Base-by-base conservation (phyloP, 2,888 invertebrate genomes). In the Allygus modestus region DNA sequence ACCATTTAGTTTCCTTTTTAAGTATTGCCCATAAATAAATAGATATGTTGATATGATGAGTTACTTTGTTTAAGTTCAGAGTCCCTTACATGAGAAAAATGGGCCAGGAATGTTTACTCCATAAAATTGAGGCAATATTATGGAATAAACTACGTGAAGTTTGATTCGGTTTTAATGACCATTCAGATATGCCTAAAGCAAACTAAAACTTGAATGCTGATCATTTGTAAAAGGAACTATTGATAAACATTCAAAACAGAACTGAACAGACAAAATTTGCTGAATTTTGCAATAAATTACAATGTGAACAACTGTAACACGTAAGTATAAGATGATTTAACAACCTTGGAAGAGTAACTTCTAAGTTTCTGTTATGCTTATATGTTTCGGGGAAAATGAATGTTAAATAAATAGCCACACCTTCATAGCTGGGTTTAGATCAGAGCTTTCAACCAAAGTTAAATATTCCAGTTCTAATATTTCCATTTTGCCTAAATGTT, bases 401-500 rank as follows among this genome's bases (percentile, higher is more conserved):
- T 37, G 37, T 37, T 7, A 46, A 46, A 46, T 17, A 46, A 12
- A 46, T 15, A 46, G 46, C 31, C 31, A 15, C 31, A 71, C n/a
- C 41, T 71, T 11, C 41, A 41, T 41, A 41, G 23, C n/a, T 37
- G 20, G 31, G 5, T 71, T 41, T n/a, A 37, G 37, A 1, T 69
- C 33, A 69, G 7, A 41, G 71, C 0, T 37, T 71, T 15, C 31
- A 46, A 46, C 9, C 12, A 33, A 28, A 28, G 4, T 15, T 69
- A n/a, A 69, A 33, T 71, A 41, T 20, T 41, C 41, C 31, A 71
- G 4, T 71, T 71, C 9, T 15, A 12, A 65, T 4, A 4, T 20
- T 65, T 31, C 26, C 65, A 65, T 65, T 28, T 12, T 20, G 71
- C 71, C 71, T 71, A n/a, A 37, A 33, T 37, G n/a, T 71, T 71